Base-by-base conservation (phyloP, 2,797 vertebrate genomes). In the Danio choprae region DNA sequence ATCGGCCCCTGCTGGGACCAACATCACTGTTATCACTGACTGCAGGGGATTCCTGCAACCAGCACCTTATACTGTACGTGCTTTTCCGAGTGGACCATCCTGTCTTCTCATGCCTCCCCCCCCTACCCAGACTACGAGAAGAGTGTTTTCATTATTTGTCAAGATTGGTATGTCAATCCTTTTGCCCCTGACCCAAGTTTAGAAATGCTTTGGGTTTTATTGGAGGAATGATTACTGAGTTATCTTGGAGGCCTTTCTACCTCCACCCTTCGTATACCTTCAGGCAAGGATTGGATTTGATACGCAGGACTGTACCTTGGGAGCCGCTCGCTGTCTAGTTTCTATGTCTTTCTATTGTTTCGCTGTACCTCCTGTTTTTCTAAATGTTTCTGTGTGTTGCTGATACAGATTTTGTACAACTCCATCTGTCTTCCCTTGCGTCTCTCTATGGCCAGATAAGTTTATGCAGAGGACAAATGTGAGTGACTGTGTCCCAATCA, bases 91-190 rank as follows among this genome's bases (percentile, higher is more conserved):
- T 65, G 46, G 43, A 38, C 64, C 58, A 4, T 59, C 67, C 43
- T 67, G 46, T 81, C n/a, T 68, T 70, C 60, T 41, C 16, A 67
- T 29, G 13, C 69, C 55, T 74, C 74, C 0, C 8, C 18, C 6
- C 86, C 82, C 65, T 80, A 83, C 80, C 41, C 22, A 40, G 69
- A 55, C 79, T 84, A 86, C 70, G 62, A 81, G 87, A 90, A 89
- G 89, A 91, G 90, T 88, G 87, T 89, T 92, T 92, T 92, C 90
- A 92, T 94, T 93, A 92, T 93, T 93, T 93, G 91, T 89, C 80
- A 86, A 91, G 92, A 92, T 93, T 90, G 91, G 90, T 85, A 90
- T 93, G 91, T 92, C 91, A 91, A 90, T 93, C 88, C 91, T 87
- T 4, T 77, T 51, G 80, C 86, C 89, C 88, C 91, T 91, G 89